These are phyloP conservation scores for Rhinolophus sinicus DNA, from an alignment of 2,113 vertebrate species.

Conservation along the genomic window DNA sequence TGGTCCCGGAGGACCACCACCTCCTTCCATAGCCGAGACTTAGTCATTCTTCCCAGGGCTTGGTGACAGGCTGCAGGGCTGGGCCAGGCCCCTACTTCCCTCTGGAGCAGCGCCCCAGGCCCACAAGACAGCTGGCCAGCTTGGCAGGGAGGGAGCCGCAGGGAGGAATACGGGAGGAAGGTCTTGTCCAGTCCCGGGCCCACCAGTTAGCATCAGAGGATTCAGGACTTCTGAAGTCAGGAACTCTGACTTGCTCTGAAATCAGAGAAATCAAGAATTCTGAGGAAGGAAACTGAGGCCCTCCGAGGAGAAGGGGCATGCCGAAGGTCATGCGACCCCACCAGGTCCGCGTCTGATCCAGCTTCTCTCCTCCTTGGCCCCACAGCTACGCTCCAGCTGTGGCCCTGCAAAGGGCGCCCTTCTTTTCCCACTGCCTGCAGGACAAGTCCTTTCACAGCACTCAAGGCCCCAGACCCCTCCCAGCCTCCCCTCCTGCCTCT, in stretches of 20 bases:
- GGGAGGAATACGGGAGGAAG: not conserved
- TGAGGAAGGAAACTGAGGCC: not conserved
- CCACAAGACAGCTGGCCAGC: not conserved
- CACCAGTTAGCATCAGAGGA: not conserved
- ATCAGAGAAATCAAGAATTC: not conserved
- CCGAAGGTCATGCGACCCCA: not conserved
- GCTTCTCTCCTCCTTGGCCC: not conserved
- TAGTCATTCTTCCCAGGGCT: not conserved
- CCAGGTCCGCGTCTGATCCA: not conserved
- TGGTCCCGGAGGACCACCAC: not conserved
- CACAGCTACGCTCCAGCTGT: accelerated
- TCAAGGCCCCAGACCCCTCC: not conserved
- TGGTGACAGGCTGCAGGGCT: not conserved
- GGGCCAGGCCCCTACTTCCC: not conserved
- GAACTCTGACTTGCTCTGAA: not conserved
- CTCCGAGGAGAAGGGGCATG: too few relatives aligned
- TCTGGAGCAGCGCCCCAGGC: not conserved
- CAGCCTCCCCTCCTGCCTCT: not conserved
- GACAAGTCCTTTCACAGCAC: not conserved
- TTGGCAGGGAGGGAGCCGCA: not conserved
- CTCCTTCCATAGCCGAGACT: not conserved
- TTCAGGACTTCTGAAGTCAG: not conserved
- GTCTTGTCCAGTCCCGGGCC: not conserved
- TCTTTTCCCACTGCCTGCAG: not conserved
- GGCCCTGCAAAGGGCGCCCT: not conserved